Evolutionary conservation across 2,888 invertebrate species (phyloP), one percentile per base, ranked within the genome.

Genomic region (Lithophane leautieri): DNA sequence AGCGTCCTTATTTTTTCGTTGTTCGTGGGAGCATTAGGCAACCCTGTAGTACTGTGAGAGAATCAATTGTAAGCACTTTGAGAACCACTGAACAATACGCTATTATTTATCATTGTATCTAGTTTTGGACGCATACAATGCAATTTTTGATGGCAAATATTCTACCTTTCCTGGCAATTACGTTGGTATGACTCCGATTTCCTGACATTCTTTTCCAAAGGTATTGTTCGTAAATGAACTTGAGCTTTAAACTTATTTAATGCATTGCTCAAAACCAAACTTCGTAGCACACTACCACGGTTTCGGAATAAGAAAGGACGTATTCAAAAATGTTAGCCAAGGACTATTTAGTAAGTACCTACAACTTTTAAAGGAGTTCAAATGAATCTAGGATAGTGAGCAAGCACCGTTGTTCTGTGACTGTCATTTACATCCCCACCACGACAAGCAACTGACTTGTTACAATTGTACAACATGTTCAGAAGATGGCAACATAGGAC

Each of bases 61-160:
- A 66, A 81, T 63, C 69, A 68, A 77, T 84, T 85, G 86, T 86
- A 42, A 76, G 73, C 71, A 68, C 68, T 77, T 81, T 80, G 85
- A 61, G 82, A 86, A 86, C 71, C 52, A 58, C 34, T 58, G 40
- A 74, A 86, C 87, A 86, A 86, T 82, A 70, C 60, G 16, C 56
- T 40, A 77, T 69, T 86, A 73, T 74, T 68, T 79, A 65, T 60
- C 70, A 52, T 72, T 76, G 58, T 69, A 69, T 71, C 54, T 47
- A 47, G 58, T 78, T 77, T 54, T 16, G 19, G 34, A 52, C 9
- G 50, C 47, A 68, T 63, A 67, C 63, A 63, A 77, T 62, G 61
- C 52, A 50, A 56, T 78, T 69, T 60, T 65, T 47, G 6, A 34
- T 54, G 28, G 1, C 34, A 60, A 75, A 63, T 61, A 62, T 16